Conservation (phyloP, 2,888 invertebrate species). For the Crocallis elinguaria region DNA sequence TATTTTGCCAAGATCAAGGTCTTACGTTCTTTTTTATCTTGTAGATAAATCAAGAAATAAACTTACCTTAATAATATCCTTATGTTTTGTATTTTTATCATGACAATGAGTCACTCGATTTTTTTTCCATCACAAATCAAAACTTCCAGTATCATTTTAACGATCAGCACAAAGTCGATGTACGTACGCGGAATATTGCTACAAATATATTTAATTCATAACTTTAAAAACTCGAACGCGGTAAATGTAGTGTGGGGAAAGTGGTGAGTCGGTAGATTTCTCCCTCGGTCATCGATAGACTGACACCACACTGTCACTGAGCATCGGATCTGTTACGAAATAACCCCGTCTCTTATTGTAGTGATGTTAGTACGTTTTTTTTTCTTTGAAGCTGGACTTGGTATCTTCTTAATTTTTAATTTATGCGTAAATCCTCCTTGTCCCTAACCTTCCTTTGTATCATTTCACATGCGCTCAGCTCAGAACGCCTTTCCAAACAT, state of each 20-base stretch:
- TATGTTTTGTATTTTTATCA: constrained; percentile 18
- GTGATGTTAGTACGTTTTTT: constrained; percentile 48
- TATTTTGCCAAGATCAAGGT: constrained; percentile 21
- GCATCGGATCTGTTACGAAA: constrained; percentile 64
- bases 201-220: constrained; percentile 24
- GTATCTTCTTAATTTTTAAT: not conserved
- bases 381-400: not conserved
- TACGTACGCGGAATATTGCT: constrained; percentile 19
- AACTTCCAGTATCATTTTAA: not conserved
- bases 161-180: constrained; percentile 10
- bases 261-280: constrained; percentile 69
- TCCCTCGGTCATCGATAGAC: constrained; percentile 63
- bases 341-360: constrained; percentile 47
- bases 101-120: constrained; percentile 11
- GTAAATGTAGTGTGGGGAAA: constrained; percentile 73
- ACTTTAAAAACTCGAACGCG: constrained; percentile 23
- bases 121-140: not conserved
- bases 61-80: constrained; percentile 27
- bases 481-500: no score
- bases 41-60: not conserved
- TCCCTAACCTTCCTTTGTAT: no score
- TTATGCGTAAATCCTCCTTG: no score
- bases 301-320: constrained; percentile 65
- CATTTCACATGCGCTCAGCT: no score
- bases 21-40: not conserved